These are phyloP conservation scores for Dorcus parallelipipedus DNA, from an alignment of 2,888 invertebrate species.

Conservation along the genomic window DNA sequence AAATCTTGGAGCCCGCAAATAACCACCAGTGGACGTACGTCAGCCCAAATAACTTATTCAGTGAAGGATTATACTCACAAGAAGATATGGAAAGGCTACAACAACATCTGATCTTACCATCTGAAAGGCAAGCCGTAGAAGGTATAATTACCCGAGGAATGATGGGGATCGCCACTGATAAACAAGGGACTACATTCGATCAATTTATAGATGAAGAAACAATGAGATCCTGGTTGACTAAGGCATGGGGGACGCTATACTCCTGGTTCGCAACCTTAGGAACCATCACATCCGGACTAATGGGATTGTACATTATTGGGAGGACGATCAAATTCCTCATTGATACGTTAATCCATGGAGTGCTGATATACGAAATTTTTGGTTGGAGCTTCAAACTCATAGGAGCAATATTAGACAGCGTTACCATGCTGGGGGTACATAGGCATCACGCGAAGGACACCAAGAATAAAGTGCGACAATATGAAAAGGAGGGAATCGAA, in stretches of 20 bases:
- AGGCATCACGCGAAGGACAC: too few relatives aligned
- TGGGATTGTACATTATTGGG: background rate
- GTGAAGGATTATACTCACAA: background rate
- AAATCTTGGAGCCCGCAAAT: slow-evolving; percentile 2
- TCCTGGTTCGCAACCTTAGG: background rate
- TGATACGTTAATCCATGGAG: slow-evolving; percentile 5
- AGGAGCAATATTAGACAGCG: slow-evolving; percentile 6
- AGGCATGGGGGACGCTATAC: background rate
- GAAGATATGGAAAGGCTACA: slow-evolving; percentile 4
- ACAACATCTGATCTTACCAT: slow-evolving; percentile 3
- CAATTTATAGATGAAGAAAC: background rate
- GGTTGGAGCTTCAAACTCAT: slow-evolving; percentile 2
- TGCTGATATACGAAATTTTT: slow-evolving; percentile 1
- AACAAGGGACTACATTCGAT: background rate
- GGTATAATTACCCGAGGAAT: slow-evolving; percentile 1
- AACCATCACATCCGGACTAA: background rate
- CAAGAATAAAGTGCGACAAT: too few relatives aligned
- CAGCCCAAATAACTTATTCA: background rate
- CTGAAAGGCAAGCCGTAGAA: slow-evolving; percentile 1
- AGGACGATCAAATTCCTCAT: background rate
- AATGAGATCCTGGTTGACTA: background rate
- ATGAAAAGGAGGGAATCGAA: too few relatives aligned
- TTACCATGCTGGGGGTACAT: slow-evolving; percentile 2
- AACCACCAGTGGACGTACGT: background rate
- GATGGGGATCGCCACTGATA: background rate